A percentile compares a stretch with the other conserved stretches of the same genome.
phyloP scores from a whole-genome alignment of 2,113 vertebrate genomes.

The Steatornis caripensis region DNA sequence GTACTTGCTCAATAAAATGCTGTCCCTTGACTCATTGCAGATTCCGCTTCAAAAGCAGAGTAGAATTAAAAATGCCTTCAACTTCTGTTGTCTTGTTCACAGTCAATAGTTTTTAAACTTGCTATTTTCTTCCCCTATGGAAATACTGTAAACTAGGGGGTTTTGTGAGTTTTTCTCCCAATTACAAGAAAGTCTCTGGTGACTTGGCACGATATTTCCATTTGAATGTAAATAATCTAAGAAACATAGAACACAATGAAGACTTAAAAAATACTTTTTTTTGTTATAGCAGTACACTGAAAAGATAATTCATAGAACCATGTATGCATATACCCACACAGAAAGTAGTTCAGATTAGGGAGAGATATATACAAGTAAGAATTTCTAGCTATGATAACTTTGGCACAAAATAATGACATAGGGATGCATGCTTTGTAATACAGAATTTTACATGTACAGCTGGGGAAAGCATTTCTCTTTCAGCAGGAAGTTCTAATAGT shows the following conservation, averaged over 20 bases:
- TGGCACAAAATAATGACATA: neutral
- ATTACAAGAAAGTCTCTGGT: neutral
- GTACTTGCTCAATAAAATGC: neutral
- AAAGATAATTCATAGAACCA: neutral
- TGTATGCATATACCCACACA: neutral
- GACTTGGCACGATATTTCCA: neutral
- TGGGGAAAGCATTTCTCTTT: neutral
- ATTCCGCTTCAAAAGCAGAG: neutral
- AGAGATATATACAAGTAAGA: neutral
- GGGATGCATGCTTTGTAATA: neutral
- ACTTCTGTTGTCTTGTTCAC: neutral
- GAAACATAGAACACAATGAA: neutral
- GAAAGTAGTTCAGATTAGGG: neutral
- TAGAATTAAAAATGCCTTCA: neutral
- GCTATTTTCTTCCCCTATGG: neutral
- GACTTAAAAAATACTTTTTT: neutral
- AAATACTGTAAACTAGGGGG: neutral
- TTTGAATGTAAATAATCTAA: neutral
- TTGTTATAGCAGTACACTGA: neutral
- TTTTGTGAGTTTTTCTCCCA: neutral
- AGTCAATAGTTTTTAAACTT: neutral
- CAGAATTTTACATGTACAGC: neutral
- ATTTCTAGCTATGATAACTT: neutral
- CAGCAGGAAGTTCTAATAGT: neutral
- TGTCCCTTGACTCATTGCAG: neutral